Evolutionary conservation across 2,113 vertebrate species (phyloP), one percentile per base, ranked within the genome.

Genomic region (Stigmatopora argus): DNA sequence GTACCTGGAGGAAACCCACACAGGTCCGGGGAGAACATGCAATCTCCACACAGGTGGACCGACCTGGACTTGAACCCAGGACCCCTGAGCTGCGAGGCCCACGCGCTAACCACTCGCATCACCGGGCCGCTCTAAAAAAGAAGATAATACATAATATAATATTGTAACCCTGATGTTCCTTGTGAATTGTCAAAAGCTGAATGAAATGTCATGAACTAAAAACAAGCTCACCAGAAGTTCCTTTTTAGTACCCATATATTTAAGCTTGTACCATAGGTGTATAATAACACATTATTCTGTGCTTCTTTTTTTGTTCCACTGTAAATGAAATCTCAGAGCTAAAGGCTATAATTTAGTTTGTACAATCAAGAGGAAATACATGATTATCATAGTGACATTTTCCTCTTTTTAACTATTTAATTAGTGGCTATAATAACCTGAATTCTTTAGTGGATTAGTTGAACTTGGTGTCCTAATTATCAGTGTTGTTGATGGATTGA

Each of bases 401-500:
- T 34, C 69, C 66, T 78, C 71, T 21, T 38, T 62, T 74, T 4
- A 67, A 66, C 72, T 70, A 19, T 72, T 81, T 86, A 89, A 89
- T 89, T 87, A 88, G 81, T 44, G 67, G 68, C 71, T 19, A 65
- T 88, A 89, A 88, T 88, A 86, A 87, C 81, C 66, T 51, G 65
- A 74, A 85, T 85, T 73, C 80, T 87, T 83, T 15, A 48, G 83
- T 79, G 87, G 78, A 74, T 85, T 80, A 57, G 21, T 80, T 80
- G 78, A 82, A 85, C 77, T 80, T 76, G 1, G 26, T 88, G 88
- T 74, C 88, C 88, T 88, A 83, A 83, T 89, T 89, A 67, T 76
- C 60, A 74, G 11, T 79, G 52, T 88, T 89, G 88, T 89, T 89
- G 86, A 89, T 89, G 84, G 86, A 88, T 86, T 83, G 81, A 85